Percentiles rank a stretch among this genome's conserved stretches.
These are phyloP conservation scores for Augiades crinisus DNA, from an alignment of 2,888 invertebrate species.

Conservation along the genomic window DNA sequence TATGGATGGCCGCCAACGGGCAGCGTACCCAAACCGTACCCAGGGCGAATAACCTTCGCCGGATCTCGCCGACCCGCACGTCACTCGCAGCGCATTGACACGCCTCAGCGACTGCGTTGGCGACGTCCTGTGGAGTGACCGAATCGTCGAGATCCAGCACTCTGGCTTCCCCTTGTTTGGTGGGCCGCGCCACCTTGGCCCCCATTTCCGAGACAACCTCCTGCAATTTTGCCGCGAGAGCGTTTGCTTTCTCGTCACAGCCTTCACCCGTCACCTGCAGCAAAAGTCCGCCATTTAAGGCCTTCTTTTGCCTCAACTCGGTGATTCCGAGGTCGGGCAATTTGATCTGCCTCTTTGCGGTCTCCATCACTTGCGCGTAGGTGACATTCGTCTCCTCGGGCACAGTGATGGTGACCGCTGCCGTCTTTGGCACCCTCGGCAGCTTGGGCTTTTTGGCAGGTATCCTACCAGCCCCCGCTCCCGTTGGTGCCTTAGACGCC, in stretches of 20 bases:
- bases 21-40: conserved; percentile 2
- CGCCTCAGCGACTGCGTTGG: background rate
- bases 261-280: background rate
- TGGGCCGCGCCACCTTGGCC: background rate
- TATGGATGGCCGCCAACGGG: background rate
- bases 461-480: too few relatives aligned
- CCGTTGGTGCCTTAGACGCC: background rate
- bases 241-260: background rate
- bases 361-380: conserved; percentile 5
- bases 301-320: background rate
- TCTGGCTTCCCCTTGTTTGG: background rate
- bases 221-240: background rate
- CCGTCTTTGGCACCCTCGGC: background rate
- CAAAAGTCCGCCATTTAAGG: conserved; percentile 3
- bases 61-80: background rate
- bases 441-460: background rate
- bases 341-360: background rate
- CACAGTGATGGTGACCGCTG: conserved; percentile 3
- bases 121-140: background rate
- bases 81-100: background rate
- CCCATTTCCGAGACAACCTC: background rate
- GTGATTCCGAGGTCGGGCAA: conserved; percentile 2
- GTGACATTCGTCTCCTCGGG: background rate
- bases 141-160: background rate
- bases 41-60: background rate